Evolutionary conservation across 2,888 invertebrate species (phyloP).

Genomic region (Athripsodes cinereus): DNA sequence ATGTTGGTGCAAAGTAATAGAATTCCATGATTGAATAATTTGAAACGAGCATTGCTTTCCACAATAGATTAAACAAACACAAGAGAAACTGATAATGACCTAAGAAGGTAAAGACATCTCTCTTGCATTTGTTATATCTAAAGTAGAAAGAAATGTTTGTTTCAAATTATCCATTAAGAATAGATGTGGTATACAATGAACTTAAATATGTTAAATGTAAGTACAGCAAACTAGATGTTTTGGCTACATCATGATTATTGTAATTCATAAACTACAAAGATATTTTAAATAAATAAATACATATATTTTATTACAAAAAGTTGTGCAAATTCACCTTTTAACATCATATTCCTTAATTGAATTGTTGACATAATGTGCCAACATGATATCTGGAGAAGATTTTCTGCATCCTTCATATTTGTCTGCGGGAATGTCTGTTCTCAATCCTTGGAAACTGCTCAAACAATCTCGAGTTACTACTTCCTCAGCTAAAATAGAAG

Average conservation of each 20-base stretch:
- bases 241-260: neutral
- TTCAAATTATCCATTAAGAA: no score
- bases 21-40: no score
- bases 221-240: no score
- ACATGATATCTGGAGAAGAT: conserved; percentile 68
- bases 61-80: no score
- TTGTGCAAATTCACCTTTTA: conserved; percentile 53
- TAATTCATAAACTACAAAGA: neutral
- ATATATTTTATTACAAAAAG: neutral
- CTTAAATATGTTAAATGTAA: no score
- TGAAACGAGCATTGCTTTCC: no score
- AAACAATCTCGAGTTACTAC: conserved; percentile 81
- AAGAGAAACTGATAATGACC: no score
- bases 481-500: conserved; percentile 63
- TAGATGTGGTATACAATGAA: no score
- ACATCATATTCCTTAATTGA: conserved; percentile 79
- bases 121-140: no score
- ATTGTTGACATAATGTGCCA: conserved; percentile 85
- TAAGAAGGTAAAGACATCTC: no score
- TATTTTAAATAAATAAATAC: neutral
- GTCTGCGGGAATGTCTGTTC: conserved; percentile 86
- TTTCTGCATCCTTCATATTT: conserved; percentile 85
- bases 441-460: conserved; percentile 67
- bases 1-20: no score
- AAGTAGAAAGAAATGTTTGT: no score